These are phyloP conservation scores for Regulus satrapa DNA, from an alignment of 2,113 vertebrate genomes.

Conservation along the genomic window DNA sequence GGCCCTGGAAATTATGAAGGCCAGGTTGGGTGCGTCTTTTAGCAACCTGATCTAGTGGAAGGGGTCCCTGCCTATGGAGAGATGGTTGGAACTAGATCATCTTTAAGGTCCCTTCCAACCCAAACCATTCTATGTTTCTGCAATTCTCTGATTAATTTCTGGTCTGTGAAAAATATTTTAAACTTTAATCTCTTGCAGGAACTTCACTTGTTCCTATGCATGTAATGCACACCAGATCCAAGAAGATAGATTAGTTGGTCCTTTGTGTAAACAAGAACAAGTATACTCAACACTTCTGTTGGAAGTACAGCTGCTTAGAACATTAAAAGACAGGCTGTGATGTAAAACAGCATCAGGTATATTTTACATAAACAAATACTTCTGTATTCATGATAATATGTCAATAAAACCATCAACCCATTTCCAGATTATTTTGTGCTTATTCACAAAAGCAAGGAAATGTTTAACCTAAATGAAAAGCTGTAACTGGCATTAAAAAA, in stretches of 20 bases:
- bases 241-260: not conserved
- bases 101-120: not conserved
- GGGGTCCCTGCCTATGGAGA: fast-evolving
- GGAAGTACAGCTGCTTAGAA: not conserved
- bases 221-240: not conserved
- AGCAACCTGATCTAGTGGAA: not conserved
- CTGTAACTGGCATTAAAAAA: not conserved
- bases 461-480: not conserved
- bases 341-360: not conserved
- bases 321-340: not conserved
- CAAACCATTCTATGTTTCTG: not conserved
- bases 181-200: not conserved
- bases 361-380: not conserved
- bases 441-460: not conserved
- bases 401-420: not conserved
- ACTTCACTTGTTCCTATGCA: not conserved
- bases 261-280: not conserved
- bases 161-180: not conserved
- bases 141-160: not conserved
- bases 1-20: not conserved
- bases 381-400: not conserved
- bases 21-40: not conserved
- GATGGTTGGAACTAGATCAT: not conserved
- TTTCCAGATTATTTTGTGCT: not conserved
- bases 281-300: not conserved